phyloP scores from a whole-genome alignment of 2,113 vertebrate genomes.

The Calidris pugnax region DNA sequence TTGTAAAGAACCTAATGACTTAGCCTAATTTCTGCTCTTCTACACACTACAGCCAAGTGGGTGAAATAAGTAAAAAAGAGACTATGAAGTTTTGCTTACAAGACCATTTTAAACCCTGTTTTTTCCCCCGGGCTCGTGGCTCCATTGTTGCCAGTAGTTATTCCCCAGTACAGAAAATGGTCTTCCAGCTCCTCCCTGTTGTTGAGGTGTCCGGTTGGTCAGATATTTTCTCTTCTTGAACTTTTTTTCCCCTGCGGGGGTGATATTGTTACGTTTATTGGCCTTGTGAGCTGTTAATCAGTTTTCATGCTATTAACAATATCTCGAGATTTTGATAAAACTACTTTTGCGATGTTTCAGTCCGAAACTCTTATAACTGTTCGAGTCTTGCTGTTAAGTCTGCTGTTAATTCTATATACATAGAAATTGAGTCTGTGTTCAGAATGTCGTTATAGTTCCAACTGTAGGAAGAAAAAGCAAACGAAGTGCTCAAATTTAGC shows the following conservation, averaged over 20 bases:
- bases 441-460: conserved; percentile 33
- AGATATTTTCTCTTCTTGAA: conserved; percentile 32
- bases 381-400: conserved; percentile 50
- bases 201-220: background rate
- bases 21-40: conserved; percentile 43
- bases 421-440: conserved; percentile 57
- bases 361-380: conserved; percentile 29
- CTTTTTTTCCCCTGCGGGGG: background rate
- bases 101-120: background rate
- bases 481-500: conserved; percentile 22
- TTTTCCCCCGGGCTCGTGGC: conserved; percentile 17
- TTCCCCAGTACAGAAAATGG: conserved; percentile 17
- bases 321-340: conserved; percentile 51
- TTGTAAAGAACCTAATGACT: conserved; percentile 45
- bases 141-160: conserved; percentile 14
- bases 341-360: conserved; percentile 27
- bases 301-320: conserved; percentile 17
- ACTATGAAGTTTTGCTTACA: conserved; percentile 3
- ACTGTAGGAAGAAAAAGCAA: conserved; percentile 35
- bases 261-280: conserved; percentile 37
- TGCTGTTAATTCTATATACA: conserved; percentile 56
- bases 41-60: conserved; percentile 53
- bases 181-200: conserved; percentile 43
- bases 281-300: conserved; percentile 34
- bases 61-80: background rate